Evolutionary conservation across 2,113 vertebrate species (phyloP), one percentile per base, ranked within the genome.

Genomic region (Urocolius indicus): DNA sequence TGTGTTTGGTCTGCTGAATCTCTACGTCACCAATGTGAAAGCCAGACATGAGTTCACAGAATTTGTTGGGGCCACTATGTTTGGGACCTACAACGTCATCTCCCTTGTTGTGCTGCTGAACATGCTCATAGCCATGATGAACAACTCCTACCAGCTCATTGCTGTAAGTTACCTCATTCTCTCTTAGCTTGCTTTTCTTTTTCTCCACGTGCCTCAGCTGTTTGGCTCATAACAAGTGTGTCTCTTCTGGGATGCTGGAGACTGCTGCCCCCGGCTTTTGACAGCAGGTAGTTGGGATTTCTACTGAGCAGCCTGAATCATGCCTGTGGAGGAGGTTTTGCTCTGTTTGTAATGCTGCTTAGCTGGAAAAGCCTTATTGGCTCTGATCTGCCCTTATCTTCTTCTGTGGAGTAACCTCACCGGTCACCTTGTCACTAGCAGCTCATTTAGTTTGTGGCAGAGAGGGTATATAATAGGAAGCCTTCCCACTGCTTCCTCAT

Each of bases 41-140:
- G 99, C 99, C 55, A 98, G 99, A 11, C 99, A 99, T 2, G 99
- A 99, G 97, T 99, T 99, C 97, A 99, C 99, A 0, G 99, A 99
- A 86, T 99, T 99, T 74, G 99, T 99, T 20, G 99, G 99, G 57
- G 99, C 99, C 34, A 99, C 99, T 14, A 99, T 99, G 99, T 99
- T 99, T 22, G 99, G 99, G 77, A 99, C 99, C 11, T 99, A 99
- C 98, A 99, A 99, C 2, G 98, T 99, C 91, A 99, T 99, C 98
- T 99, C 99, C 16, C 97, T 99, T 74, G 99, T 99, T 66, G 99
- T 99, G 65, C 98, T 99, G 89, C 98, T 99, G 93, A 99, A 99
- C 98, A 99, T 99, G 99, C 98, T 99, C 77, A 99, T 99, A 67
- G 99, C 99, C 96, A 99, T 99, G 99, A 99, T 99, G 99, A 99